Evolutionary conservation across 2,888 invertebrate species (phyloP), one percentile per base, ranked within the genome.

Genomic region (Scaptomyza tumidula): DNA sequence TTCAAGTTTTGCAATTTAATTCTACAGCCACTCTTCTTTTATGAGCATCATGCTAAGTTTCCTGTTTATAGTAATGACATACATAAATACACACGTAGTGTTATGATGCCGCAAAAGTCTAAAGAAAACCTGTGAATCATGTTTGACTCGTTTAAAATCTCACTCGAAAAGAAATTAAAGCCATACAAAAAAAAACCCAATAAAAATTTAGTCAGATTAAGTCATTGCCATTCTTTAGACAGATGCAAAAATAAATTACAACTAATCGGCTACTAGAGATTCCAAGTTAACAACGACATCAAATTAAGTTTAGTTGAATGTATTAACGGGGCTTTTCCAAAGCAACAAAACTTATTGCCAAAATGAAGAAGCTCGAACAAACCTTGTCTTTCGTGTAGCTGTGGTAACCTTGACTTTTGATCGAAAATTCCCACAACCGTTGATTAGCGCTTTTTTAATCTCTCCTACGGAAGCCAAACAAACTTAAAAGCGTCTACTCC

Each of bases 361-460:
- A 49, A 52, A 24, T 52, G 2, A 19, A 41, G 33, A 33, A 27
- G 59, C 16, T 41, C 29, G 24, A 46, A 64, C 54, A 33, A 52
- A 75, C 75, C 79, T 75, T 53, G 45, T 9, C 2, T 64, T 70
- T 9, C 10, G 3, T 48, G 52, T 33, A 50, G 43, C 50, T 59
- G 48, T 24, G 65, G 68, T 75, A 75, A 72, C 78, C 78, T 78
- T 78, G 78, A 75, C 66, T 64, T 63, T 68, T 57, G 68, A 45
- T 59, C 52, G 46, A 75, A 66, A 48, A 60, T 48, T 14, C 57
- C 27, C 45, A 48, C 37, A 29, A 24, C 50, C 7, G 48, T 49
- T 72, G 78, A 76, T 78, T 76, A 76, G 41, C 62, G 43, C 45
- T 43, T 33, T 45, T 27, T 48, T 45, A 64, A 71, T 72, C 39